A percentile compares a stretch with the other conserved stretches of the same genome.
Conservation (phyloP, 2,113 vertebrate genomes). For the Aegithalos caudatus region DNA sequence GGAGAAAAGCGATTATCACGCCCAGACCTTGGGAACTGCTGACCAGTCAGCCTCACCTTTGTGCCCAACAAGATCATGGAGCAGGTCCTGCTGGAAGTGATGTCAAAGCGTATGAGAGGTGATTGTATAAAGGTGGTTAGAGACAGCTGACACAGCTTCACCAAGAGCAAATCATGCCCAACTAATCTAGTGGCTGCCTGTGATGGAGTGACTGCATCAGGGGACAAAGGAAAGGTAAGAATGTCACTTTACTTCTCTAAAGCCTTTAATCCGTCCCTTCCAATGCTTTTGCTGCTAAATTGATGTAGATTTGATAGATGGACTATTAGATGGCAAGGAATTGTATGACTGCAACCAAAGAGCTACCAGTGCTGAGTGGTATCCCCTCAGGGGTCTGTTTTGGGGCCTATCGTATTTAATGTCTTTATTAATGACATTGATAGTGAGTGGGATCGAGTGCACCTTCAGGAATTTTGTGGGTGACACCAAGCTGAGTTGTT, state of each 20-base stretch:
- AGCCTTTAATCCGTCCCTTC: background rate
- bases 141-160: background rate
- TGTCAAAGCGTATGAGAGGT: background rate
- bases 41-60: background rate
- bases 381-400: background rate
- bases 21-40: background rate
- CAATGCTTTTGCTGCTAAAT: background rate
- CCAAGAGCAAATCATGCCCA: background rate
- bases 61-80: background rate
- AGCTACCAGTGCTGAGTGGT: background rate
- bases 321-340: background rate
- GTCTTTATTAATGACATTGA: background rate
- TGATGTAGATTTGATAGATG: background rate
- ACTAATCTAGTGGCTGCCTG: background rate
- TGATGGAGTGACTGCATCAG: background rate
- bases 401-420: background rate
- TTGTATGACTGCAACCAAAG: background rate
- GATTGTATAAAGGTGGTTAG: background rate
- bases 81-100: background rate
- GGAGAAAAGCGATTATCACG: background rate
- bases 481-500: background rate
- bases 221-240: background rate
- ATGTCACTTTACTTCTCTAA: background rate
- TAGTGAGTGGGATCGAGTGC: background rate
- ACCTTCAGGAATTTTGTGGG: background rate